These are phyloP conservation scores for Nomada goodeniana DNA, from an alignment of 2,888 invertebrate genomes.

Conservation along the genomic window DNA sequence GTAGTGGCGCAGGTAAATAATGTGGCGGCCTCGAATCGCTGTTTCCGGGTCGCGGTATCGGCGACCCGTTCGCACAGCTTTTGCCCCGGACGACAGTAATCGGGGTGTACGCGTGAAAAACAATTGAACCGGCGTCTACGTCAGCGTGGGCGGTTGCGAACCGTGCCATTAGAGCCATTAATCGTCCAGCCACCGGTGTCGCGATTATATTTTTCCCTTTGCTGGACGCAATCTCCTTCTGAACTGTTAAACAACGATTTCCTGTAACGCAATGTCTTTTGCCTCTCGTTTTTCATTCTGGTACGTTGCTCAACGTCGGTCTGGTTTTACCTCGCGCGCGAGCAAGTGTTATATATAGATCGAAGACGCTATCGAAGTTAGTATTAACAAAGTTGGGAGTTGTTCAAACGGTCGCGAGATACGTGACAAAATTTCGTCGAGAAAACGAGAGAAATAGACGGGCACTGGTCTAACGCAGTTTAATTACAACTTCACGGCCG, in stretches of 20 bases:
- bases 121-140: constrained; percentile 25
- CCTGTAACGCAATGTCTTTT: not conserved
- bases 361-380: too few relatives aligned
- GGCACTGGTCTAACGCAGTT: constrained; percentile 30
- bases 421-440: not conserved
- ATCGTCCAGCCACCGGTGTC: constrained; percentile 8
- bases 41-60: constrained; percentile 22
- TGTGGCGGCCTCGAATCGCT: constrained; percentile 5
- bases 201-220: constrained; percentile 10
- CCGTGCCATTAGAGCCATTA: constrained; percentile 30
- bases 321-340: too few relatives aligned
- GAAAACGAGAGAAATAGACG: not conserved
- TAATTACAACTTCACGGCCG: constrained; percentile 18
- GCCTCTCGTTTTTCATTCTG: too few relatives aligned
- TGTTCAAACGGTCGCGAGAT: not conserved
- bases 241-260: not conserved
- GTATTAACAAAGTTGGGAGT: too few relatives aligned
- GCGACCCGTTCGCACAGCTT: constrained; percentile 11
- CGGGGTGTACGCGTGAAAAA: constrained; percentile 28
- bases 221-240: not conserved
- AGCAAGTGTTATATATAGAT: too few relatives aligned
- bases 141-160: not conserved
- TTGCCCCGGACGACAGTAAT: constrained; percentile 19
- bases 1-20: constrained; percentile 34
- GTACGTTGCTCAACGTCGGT: too few relatives aligned